Evolutionary conservation across 2,797 vertebrate genomes (phyloP).

Genomic region (Darevskia nairensis): DNA sequence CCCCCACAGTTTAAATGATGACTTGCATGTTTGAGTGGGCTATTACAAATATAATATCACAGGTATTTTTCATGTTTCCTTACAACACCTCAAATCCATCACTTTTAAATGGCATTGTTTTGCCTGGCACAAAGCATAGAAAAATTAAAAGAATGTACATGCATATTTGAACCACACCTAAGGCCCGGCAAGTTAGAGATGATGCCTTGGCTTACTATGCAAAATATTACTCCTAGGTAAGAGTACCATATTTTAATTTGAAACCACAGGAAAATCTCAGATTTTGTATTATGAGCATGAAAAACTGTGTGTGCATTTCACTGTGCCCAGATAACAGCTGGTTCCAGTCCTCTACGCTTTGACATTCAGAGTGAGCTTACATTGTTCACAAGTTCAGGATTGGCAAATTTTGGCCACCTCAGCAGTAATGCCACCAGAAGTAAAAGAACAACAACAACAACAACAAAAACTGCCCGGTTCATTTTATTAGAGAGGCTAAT

Average conservation of each 20-base stretch:
- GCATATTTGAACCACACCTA: not conserved
- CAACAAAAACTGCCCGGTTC: constrained; percentile 18
- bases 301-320: constrained; percentile 31
- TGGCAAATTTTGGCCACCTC: not conserved
- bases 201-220: not conserved
- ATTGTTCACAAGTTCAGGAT: constrained; percentile 40
- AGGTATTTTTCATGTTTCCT: not conserved
- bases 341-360: constrained; percentile 40
- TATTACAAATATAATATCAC: not conserved
- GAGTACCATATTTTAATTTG: not conserved
- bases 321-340: constrained; percentile 28
- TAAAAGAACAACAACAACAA: constrained; percentile 6
- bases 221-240: not conserved
- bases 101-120: not conserved
- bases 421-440: not conserved
- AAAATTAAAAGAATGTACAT: not conserved
- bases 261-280: too few relatives aligned
- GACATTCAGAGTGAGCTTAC: constrained; percentile 37
- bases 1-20: not conserved
- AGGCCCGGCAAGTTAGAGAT: not conserved
- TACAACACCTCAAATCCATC: not conserved
- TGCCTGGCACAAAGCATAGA: not conserved
- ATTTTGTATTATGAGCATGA: not conserved
- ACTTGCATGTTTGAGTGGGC: not conserved
- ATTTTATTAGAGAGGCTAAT: not conserved